Evolutionary conservation across 2,888 invertebrate species (phyloP).

Genomic region (Halocaridina rubra): DNA sequence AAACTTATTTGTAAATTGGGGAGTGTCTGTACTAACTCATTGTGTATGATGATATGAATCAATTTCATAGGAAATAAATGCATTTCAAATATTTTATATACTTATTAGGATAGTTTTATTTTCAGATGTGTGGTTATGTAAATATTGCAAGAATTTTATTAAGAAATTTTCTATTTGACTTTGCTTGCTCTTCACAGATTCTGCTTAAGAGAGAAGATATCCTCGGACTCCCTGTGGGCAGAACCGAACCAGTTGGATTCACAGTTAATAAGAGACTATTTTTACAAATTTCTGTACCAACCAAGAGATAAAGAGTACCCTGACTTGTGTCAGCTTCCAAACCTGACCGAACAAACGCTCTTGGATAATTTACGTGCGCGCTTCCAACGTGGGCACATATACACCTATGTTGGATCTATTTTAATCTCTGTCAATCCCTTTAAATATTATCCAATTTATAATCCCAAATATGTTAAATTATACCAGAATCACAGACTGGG

Average conservation of each 20-base stretch:
- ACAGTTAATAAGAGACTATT: constrained; percentile 91
- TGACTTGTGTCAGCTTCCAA: constrained; percentile 93
- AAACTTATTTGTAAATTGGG: no score
- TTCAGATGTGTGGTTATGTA: no score
- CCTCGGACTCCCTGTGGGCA: constrained; percentile 82
- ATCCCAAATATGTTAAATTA: constrained; percentile 95
- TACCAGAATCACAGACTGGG: constrained; percentile 93
- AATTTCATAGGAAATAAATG: not conserved
- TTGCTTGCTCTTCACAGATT: constrained; percentile 78
- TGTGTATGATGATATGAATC: not conserved
- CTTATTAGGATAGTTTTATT: not conserved
- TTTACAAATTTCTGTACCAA: constrained; percentile 89
- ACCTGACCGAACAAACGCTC: constrained; percentile 92
- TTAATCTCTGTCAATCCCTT: constrained; percentile 94
- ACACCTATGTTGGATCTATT: constrained; percentile 95
- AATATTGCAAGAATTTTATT: no score
- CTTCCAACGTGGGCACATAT: constrained; percentile 92
- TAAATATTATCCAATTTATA: constrained; percentile 94
- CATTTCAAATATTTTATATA: not conserved
- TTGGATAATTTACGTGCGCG: constrained; percentile 89
- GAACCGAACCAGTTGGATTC: constrained; percentile 88
- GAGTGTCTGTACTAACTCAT: no score
- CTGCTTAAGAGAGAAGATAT: constrained; percentile 87
- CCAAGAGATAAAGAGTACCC: constrained; percentile 94
- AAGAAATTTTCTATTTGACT: no score